Percentiles rank a stretch among this genome's conserved stretches.
These are phyloP conservation scores for Manis javanica DNA, from an alignment of 2,797 vertebrate species.

Conservation along the genomic window DNA sequence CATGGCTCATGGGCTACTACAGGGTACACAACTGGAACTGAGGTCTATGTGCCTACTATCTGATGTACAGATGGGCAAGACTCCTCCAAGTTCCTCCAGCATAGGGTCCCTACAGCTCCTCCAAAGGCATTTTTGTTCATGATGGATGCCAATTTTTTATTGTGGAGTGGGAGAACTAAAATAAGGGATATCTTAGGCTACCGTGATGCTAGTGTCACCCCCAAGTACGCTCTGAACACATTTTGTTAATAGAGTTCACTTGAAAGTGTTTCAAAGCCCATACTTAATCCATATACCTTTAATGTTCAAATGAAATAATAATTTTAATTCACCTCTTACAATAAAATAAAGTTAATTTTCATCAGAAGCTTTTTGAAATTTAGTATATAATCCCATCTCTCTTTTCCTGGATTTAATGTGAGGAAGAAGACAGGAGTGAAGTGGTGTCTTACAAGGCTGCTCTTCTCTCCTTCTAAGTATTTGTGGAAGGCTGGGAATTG, in stretches of 20 bases:
- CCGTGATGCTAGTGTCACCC: not conserved
- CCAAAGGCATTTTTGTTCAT: not conserved
- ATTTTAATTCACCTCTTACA: not conserved
- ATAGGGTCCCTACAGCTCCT: not conserved
- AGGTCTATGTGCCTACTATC: not conserved
- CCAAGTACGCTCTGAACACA: not conserved
- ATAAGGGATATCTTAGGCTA: not conserved
- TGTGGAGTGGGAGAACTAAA: not conserved
- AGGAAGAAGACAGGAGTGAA: not conserved
- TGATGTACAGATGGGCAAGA: not conserved
- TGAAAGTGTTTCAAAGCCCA: not conserved
- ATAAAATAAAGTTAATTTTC: slow-evolving; percentile 7
- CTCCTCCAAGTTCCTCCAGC: not conserved
- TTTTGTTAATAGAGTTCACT: not conserved
- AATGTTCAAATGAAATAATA: slow-evolving; percentile 14
- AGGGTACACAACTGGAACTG: not conserved
- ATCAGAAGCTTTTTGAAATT: not conserved
- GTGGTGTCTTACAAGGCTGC: not conserved
- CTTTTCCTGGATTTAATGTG: not conserved
- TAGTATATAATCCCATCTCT: not conserved
- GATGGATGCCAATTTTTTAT: not conserved
- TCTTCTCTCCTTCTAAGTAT: not conserved
- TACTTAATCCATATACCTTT: not conserved
- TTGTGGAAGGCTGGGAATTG: not conserved
- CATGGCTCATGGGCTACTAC: too few relatives aligned